Conservation (phyloP, 2,888 invertebrate genomes). For the Tenthredo livida region DNA sequence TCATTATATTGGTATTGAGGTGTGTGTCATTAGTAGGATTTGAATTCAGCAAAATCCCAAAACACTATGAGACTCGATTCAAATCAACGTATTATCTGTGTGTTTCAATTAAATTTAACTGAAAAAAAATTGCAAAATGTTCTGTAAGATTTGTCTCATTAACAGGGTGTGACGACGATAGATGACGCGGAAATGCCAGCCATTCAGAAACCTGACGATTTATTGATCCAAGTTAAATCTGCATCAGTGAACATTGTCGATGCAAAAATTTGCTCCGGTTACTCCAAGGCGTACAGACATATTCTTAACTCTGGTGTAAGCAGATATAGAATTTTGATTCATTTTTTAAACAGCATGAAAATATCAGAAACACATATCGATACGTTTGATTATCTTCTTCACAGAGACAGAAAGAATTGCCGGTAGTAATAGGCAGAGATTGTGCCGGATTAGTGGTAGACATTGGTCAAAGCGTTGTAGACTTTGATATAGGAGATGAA, state of each 20-base stretch:
- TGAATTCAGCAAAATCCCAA: background rate
- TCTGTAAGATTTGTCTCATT: background rate
- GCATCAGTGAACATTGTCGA: slow-evolving; percentile 82
- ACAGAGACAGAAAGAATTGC: slow-evolving; percentile 78
- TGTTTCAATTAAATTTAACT: background rate
- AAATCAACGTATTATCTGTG: background rate
- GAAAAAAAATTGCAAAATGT: background rate
- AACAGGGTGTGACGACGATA: slow-evolving; percentile 80
- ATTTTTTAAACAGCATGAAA: background rate
- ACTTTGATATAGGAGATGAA: slow-evolving; percentile 83
- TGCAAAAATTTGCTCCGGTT: slow-evolving; percentile 82
- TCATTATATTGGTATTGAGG: slow-evolving; percentile 78
- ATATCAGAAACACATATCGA: slow-evolving; percentile 46
- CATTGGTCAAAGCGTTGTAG: slow-evolving; percentile 81
- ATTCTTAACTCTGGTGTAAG: slow-evolving; percentile 75
- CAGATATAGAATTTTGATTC: slow-evolving; percentile 44
- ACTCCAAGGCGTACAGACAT: slow-evolving; percentile 78
- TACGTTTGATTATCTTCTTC: slow-evolving; percentile 59
- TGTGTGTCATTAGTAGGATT: slow-evolving; percentile 63
- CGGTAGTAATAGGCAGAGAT: slow-evolving; percentile 83
- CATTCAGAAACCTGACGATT: slow-evolving; percentile 79
- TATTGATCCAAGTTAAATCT: slow-evolving; percentile 83
- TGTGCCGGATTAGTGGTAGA: slow-evolving; percentile 83
- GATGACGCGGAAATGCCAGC: slow-evolving; percentile 81
- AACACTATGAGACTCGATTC: background rate